phyloP scores from a whole-genome alignment of 2,888 invertebrate genomes.

The Epistrophe eligans region DNA sequence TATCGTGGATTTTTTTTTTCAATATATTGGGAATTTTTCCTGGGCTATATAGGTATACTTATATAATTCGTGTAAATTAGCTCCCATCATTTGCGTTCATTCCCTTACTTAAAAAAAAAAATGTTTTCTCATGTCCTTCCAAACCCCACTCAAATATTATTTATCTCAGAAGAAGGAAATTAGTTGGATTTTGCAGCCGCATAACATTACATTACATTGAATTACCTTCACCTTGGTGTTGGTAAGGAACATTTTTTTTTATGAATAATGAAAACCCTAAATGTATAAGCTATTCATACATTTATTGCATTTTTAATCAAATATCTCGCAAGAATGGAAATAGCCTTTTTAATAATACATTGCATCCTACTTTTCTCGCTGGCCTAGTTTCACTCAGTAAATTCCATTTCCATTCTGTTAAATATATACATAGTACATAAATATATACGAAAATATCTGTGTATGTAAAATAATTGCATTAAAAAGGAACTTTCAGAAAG shows the following conservation, averaged over 20 bases:
- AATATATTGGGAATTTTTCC: too few species aligned
- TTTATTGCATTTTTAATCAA: constrained; percentile 72
- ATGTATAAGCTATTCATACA: constrained; percentile 47
- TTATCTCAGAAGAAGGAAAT: not conserved
- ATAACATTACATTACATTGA: constrained; percentile 24
- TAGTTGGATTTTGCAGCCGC: constrained; percentile 13
- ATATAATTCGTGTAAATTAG: too few species aligned
- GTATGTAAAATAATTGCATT: constrained; percentile 61
- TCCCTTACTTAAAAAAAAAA: not conserved
- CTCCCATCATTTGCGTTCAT: not conserved
- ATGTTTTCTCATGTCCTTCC: not conserved
- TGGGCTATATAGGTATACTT: too few species aligned
- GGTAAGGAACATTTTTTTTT: constrained; percentile 2
- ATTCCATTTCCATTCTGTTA: constrained; percentile 27
- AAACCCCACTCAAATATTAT: not conserved
- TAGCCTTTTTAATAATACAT: constrained; percentile 59
- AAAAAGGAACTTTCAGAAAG: constrained; percentile 26
- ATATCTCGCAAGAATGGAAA: constrained; percentile 49
- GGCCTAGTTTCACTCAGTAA: constrained; percentile 47
- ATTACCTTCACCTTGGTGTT: constrained; percentile 37
- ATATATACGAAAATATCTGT: not conserved
- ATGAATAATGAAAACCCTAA: constrained; percentile 36
- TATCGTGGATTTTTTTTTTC: too few species aligned
- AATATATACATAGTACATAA: not conserved
- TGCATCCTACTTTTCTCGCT: constrained; percentile 48